phyloP scores from a whole-genome alignment of 2,888 invertebrate genomes.

The Clanis bilineata region DNA sequence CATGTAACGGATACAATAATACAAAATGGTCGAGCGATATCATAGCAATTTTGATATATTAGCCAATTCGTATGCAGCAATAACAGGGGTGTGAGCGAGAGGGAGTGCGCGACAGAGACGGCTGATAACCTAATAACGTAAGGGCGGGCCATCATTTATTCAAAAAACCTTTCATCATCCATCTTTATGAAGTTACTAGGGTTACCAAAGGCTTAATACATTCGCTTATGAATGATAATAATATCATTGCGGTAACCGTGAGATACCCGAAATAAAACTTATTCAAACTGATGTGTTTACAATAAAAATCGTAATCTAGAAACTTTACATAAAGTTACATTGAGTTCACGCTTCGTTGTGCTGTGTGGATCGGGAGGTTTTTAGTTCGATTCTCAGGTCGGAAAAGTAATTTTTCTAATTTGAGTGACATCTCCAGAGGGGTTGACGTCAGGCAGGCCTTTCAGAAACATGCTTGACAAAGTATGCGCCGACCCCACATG shows the following conservation, averaged over 20 bases:
- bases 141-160: conserved; percentile 6
- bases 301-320: too few relatives aligned
- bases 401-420: too few relatives aligned
- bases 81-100: conserved; percentile 33
- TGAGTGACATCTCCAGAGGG: too few relatives aligned
- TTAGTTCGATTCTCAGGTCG: too few relatives aligned
- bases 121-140: conserved; percentile 19
- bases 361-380: too few relatives aligned
- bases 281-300: too few relatives aligned
- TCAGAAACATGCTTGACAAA: too few relatives aligned
- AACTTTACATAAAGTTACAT: too few relatives aligned
- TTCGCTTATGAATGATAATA: too few relatives aligned
- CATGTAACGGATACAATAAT: neutral
- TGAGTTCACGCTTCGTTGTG: too few relatives aligned
- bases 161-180: conserved; percentile 10
- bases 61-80: conserved; percentile 46
- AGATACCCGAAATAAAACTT: neutral
- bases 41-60: conserved; percentile 43
- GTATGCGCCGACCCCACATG: too few relatives aligned
- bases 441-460: too few relatives aligned
- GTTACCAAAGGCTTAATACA: neutral
- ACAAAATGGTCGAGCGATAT: conserved; percentile 24
- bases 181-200: conserved; percentile 9
- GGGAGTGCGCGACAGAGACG: neutral
- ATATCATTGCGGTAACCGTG: neutral